A percentile compares a stretch with the other conserved stretches of the same genome.
These are phyloP conservation scores for Talpa occidentalis DNA, from an alignment of 2,113 vertebrate species.

Conservation along the genomic window DNA sequence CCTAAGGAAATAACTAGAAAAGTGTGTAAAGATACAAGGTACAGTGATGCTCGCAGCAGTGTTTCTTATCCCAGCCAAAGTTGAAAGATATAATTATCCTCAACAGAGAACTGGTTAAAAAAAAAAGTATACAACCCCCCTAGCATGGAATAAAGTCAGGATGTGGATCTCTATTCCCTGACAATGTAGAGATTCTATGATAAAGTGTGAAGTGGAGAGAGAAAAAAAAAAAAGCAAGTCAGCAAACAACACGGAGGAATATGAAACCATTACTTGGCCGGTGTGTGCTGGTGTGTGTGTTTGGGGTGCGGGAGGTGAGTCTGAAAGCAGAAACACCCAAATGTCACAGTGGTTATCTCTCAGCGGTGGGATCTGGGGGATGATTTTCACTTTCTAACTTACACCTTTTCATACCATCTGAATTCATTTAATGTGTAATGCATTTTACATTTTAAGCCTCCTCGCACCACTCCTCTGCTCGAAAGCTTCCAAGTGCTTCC, in stretches of 20 bases:
- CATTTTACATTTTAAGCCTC: not conserved
- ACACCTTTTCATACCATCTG: not conserved
- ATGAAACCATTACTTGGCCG: accelerated
- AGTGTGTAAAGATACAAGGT: not conserved
- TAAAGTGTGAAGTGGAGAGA: not conserved
- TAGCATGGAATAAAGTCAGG: accelerated
- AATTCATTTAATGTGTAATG: not conserved
- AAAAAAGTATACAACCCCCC: not conserved
- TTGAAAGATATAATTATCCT: not conserved
- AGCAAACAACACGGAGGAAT: not conserved
- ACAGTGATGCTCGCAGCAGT: not conserved
- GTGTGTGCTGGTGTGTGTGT: not conserved
- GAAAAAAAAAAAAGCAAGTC: not conserved
- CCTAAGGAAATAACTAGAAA: slow-evolving; percentile 51
- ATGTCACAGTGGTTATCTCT: not conserved
- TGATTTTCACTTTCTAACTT: slow-evolving; percentile 13
- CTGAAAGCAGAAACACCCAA: slow-evolving; percentile 18
- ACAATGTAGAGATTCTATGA: not conserved
- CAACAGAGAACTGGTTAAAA: not conserved
- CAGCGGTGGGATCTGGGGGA: not conserved
- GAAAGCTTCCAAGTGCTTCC: not conserved
- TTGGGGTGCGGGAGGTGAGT: not conserved
- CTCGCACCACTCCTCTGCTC: not conserved
- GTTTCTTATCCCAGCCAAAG: not conserved
- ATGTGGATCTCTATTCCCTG: not conserved